Evolutionary conservation across 1,140 invertebrate genomes (phyloP).

Genomic region (Dinothrombium tinctorium): DNA sequence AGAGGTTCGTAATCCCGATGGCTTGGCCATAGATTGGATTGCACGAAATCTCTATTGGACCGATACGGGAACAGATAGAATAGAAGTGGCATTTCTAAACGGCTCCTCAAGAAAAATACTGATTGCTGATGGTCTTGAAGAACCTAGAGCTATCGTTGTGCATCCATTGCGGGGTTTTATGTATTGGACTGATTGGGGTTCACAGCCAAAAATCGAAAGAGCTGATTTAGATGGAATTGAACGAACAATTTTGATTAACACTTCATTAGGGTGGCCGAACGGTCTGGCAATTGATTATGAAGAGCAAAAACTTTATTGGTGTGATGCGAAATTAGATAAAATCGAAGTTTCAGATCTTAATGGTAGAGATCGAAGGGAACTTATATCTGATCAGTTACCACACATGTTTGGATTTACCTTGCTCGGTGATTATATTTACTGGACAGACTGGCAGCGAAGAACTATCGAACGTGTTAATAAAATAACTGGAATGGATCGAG

Average conservation of each 20-base stretch:
- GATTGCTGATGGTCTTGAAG: constrained; percentile 35
- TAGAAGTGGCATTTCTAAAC: constrained; percentile 66
- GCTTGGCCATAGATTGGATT: constrained; percentile 70
- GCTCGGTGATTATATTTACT: constrained; percentile 53
- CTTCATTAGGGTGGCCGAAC: constrained; percentile 84
- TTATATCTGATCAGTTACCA: constrained; percentile 20
- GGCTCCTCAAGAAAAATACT: constrained; percentile 62
- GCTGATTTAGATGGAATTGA: constrained; percentile 61
- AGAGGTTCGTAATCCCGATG: constrained; percentile 40
- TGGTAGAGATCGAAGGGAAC: constrained; percentile 45
- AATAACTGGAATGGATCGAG: constrained; percentile 41
- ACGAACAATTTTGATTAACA: constrained; percentile 39
- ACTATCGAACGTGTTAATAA: constrained; percentile 82
- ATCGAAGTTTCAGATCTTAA: constrained; percentile 78
- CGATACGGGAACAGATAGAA: constrained; percentile 29
- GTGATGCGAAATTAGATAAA: constrained; percentile 74
- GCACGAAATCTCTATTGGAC: constrained; percentile 65
- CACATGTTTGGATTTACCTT: constrained; percentile 75
- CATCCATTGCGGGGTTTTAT: constrained; percentile 46
- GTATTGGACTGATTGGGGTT: constrained; percentile 81
- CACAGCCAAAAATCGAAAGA: constrained; percentile 69
- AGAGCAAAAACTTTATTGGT: constrained; percentile 68
- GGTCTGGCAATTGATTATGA: constrained; percentile 74
- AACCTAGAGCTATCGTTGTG: constrained; percentile 58
- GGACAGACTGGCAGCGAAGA: constrained; percentile 81